Evolutionary conservation across 2,888 invertebrate genomes (phyloP), one percentile per base, ranked within the genome.

Genomic region (Ametastegia equiseti): DNA sequence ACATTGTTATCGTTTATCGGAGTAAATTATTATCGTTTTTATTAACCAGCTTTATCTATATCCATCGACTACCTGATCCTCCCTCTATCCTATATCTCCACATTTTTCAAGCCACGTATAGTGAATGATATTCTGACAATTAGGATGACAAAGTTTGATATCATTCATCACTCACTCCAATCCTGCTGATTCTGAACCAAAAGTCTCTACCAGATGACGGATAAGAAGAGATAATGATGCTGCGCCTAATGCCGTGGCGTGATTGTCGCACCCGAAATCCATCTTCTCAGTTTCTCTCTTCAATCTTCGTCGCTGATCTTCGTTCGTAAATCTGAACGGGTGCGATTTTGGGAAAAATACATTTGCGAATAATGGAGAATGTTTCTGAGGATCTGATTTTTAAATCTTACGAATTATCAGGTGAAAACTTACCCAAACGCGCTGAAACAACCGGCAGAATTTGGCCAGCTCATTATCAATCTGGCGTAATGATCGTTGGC

Each of bases 201-300:
- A 79, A 83, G 85, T 87, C 82, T 90, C 90, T 5, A 90, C 80
- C 54, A 85, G 86, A 73, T 87, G 83, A 2, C 90, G 88, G 80
- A 90, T 85, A 19, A 89, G 83, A 54, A 92, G 82, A 19, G 92
- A 89, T 7, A 92, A 82, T 65, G 88, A 86, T 1, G 92, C 92
- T 11, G 91, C 89, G 7, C 88, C 93, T 45, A 92, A 86, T n/a
- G 92, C 91, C 15, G 92, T 92, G 2, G 92, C 89, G 81, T 93
- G 93, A 86, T 90, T 92, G 9, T 91, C 88, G 83, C 93, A 93
- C 47, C 91, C 92, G 81, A 88, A 91, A 82, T 89, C 89, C 39
- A 91, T 92, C 33, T 83, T 42, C 77, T 86, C 88, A n/a, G 89
- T 88, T 0, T 88, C 85, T 82, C 91, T 86, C 81, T 82, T 82